Base-by-base conservation (phyloP, 2,888 invertebrate species). In the Celastrina argiolus region DNA sequence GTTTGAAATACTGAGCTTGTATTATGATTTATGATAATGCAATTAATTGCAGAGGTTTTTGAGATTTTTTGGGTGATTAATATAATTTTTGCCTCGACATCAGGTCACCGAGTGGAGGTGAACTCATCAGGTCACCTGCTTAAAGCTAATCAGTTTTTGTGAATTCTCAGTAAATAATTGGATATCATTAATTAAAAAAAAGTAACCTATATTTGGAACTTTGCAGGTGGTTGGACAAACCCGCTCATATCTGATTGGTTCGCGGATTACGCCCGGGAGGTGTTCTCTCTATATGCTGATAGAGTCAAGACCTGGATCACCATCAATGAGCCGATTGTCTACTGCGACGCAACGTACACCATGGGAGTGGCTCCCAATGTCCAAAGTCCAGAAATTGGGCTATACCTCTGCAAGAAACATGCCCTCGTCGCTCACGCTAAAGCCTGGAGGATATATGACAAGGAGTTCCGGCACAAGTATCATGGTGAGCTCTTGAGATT, bases 231-330 rank as follows among this genome's bases (percentile, higher is more conserved):
- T 10, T 94, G 94, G 94, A 83, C 92, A 0, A 95, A 94, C 77
- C 92, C 93, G 0, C 82, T 92, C 58, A 91, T 94, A 10, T 87
- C 91, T 10, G 90, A 93, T 14, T 89, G 93, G 79, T 94, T 93
- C 73, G 88, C 81, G n/a, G 92, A 94, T 72, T 95, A 93, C 75
- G 93, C 94, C 0, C 85, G 90, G 26, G 73, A 94, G 0, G 80
- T 92, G 0, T 92, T 89, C 76, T 82, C 85, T 6, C 85, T 93
- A 69, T 94, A 88, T 72, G 94, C 92, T 0, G 92, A 93, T 73
- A 90, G 93, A 26, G 93, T 95, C 1, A 92, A 91, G 77, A 80
- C 87, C 61, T 96, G 95, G 95, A 88, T 94, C 0, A 96, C 96
- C 0, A 90, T 96, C 67, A 96, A 96, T 78, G 96, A 96, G 74